Conservation (phyloP, 2,888 invertebrate genomes). For the Kuschelorhynchus macadamiae region DNA sequence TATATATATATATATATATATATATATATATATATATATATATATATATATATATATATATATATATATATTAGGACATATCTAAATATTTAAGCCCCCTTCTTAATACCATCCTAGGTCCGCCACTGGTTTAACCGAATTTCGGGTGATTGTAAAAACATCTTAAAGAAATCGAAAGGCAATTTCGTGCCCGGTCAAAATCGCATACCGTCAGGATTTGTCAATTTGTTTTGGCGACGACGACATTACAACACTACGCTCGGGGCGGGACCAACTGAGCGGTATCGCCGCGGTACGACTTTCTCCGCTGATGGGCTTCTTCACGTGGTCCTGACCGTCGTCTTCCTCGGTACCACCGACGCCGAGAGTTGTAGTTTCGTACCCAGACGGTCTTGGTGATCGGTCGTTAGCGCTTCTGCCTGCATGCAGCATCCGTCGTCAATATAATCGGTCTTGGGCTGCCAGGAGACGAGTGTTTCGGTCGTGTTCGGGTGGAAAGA, state of each 20-base stretch:
- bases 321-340: conserved; percentile 21
- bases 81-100: too few species aligned
- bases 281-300: conserved; percentile 24
- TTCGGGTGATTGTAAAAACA: too few species aligned
- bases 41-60: too few species aligned
- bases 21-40: too few species aligned
- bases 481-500: background rate
- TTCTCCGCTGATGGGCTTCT: conserved; percentile 43
- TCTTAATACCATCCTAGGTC: too few species aligned
- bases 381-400: conserved; percentile 34
- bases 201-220: too few species aligned
- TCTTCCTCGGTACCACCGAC: conserved; percentile 16
- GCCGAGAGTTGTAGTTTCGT: conserved; percentile 2
- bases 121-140: too few species aligned
- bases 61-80: too few species aligned
- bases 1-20: too few species aligned
- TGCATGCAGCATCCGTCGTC: conserved; percentile 2
- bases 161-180: too few species aligned
- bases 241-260: background rate
- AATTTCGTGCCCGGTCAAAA: too few species aligned
- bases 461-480: conserved; percentile 1
- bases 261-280: conserved; percentile 11
- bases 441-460: background rate
- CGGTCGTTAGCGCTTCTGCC: conserved; percentile 26
- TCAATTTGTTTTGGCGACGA: too few species aligned